Percentiles rank a stretch among this genome's conserved stretches.
Evolutionary conservation across 2,888 invertebrate species (phyloP).

Genomic region (Nymphalis polychloros): DNA sequence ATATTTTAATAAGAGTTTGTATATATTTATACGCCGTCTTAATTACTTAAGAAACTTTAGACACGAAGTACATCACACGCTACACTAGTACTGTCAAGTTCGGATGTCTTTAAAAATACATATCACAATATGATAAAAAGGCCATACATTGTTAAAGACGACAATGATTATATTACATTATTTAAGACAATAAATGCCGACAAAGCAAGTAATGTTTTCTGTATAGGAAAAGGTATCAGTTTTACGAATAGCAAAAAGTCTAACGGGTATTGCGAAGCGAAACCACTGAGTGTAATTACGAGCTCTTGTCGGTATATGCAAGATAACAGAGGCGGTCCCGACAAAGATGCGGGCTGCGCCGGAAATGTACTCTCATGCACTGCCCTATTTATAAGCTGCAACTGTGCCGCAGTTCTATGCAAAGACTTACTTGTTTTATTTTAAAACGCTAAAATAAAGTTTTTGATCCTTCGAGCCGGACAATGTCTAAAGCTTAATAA

Average conservation of each 20-base stretch:
- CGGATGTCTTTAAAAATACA: neutral
- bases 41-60: neutral
- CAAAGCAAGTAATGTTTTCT: slow-evolving; percentile 1
- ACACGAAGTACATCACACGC: neutral
- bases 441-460: slow-evolving; percentile 1
- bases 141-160: neutral
- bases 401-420: slow-evolving; percentile 40
- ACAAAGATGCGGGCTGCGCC: slow-evolving; percentile 60
- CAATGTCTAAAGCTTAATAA: neutral
- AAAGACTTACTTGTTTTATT: neutral
- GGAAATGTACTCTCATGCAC: slow-evolving; percentile 66
- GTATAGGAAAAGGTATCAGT: slow-evolving; percentile 1
- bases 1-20: neutral
- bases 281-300: slow-evolving; percentile 33
- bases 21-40: neutral
- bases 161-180: neutral
- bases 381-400: slow-evolving; percentile 66
- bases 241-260: slow-evolving; percentile 12
- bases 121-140: neutral
- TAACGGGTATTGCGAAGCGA: slow-evolving; percentile 25
- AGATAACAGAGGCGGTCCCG: slow-evolving; percentile 51
- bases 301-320: slow-evolving; percentile 39
- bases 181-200: neutral
- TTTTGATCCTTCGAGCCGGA: slow-evolving; percentile 35
- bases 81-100: neutral